Evolutionary conservation across 2,797 vertebrate species (phyloP), one percentile per base, ranked within the genome.

Genomic region (Adrianichthys oophorus): DNA sequence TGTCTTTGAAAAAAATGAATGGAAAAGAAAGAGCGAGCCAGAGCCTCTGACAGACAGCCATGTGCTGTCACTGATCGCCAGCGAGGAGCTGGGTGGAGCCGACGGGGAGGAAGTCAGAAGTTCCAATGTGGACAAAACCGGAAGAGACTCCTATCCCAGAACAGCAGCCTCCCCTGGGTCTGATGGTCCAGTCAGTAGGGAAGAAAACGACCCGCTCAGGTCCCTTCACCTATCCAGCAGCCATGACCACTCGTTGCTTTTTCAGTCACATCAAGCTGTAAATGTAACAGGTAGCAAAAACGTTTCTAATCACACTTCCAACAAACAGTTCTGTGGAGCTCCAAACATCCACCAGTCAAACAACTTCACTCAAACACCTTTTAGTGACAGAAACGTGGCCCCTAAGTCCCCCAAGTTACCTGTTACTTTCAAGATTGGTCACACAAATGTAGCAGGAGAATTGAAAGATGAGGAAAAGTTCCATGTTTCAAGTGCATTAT

Each of bases 1-100:
- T 42, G 93, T 95, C n/a, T 98, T 95, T 76, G 91, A 94, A 44
- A 91, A 87, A 48, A 93, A 95, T 0, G 95, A 98, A 59, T 98
- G 97, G 97, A 98, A 95, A 55, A 92, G 97, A 60, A 97, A 93
- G 76, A 91, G 84, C 0, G 85, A 94, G 41, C 89, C 92, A 0
- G 74, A 77, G 44, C 91, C 82, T 1, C 54, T 96, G 64, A 89
- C 74, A 0, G 95, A 94, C 79, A 95, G 95, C 79, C 95, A 96
- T 0, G 91, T 97, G 59, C 92, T 96, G 1, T 93, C 95, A 0
- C 87, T 98, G 50, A 93, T 98, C 26, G 67, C 93, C 53, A 89
- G 88, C 0, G 88, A 95, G 55, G 90, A 94, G 7, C 61, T 45
- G 1, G 67, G 52, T 7, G 65, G 21, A 55, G 16, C 59, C 0